Conservation (phyloP, 2,888 invertebrate genomes). For the Eristalinus sepulchralis region DNA sequence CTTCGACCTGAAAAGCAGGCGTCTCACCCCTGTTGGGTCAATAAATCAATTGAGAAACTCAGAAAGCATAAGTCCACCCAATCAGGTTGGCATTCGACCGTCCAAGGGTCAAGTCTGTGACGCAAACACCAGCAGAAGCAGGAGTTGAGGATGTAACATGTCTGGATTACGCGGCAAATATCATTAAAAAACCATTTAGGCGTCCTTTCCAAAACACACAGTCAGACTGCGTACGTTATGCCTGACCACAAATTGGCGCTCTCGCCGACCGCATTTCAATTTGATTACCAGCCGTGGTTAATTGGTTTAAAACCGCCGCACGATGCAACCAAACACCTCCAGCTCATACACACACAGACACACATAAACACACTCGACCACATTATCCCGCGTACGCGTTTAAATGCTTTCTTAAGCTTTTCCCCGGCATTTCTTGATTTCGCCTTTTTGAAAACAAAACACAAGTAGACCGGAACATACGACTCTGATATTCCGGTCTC, state of each 20-base stretch:
- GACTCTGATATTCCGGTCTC: constrained; percentile 36
- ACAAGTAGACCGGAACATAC: constrained; percentile 17
- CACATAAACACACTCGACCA: neutral
- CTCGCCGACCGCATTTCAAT: constrained; percentile 13
- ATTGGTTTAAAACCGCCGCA: constrained; percentile 58
- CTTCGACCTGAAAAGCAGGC: neutral
- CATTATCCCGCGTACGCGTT: constrained; percentile 4
- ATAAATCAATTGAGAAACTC: neutral
- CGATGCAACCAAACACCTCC: constrained; percentile 18
- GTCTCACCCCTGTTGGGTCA: neutral
- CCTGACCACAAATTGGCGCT: neutral
- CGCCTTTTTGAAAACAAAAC: neutral
- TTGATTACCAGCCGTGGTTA: constrained; percentile 51
- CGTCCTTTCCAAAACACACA: neutral
- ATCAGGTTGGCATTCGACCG: neutral
- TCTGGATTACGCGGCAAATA: neutral
- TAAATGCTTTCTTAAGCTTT: constrained; percentile 61
- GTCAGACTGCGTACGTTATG: neutral
- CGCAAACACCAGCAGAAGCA: neutral
- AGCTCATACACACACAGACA: neutral
- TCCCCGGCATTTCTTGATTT: constrained; percentile 4
- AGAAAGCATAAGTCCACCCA: neutral
- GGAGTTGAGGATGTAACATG: neutral
- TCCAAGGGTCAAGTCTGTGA: neutral
- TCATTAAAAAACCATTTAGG: neutral